phyloP scores from a whole-genome alignment of 2,888 invertebrate genomes.

The Alviniconcha strummeri region DNA sequence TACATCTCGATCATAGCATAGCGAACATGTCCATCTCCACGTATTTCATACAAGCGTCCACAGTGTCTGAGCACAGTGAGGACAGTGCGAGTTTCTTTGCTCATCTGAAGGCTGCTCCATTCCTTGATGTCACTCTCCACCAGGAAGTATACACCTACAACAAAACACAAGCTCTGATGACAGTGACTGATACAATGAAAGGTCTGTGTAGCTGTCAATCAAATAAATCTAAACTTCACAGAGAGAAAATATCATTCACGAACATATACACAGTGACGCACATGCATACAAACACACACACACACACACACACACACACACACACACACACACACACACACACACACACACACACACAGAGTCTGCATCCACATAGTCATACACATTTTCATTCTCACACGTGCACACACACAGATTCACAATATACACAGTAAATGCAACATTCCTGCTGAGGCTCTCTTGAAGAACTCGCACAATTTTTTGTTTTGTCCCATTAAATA shows the following conservation, averaged over 20 bases:
- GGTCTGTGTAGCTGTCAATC: background rate
- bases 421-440: too few species aligned
- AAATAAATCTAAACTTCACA: background rate
- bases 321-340: too few species aligned
- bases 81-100: constrained; percentile 56
- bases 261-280: too few species aligned
- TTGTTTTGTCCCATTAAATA: too few species aligned
- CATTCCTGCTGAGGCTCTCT: too few species aligned
- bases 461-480: too few species aligned
- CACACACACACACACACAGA: too few species aligned
- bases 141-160: constrained; percentile 66
- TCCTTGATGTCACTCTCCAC: constrained; percentile 67
- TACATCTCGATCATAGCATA: constrained; percentile 57
- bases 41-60: constrained; percentile 66
- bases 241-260: background rate
- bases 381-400: too few species aligned
- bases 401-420: too few species aligned
- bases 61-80: constrained; percentile 70
- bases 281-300: too few species aligned
- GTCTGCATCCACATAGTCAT: too few species aligned
- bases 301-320: too few species aligned
- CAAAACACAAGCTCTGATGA: background rate
- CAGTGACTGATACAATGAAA: background rate
- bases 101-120: constrained; percentile 62
- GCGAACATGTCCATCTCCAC: constrained; percentile 64